These are phyloP conservation scores for Aurelia sp. DNA, from an alignment of 30 jellyfish, hydroid and myxozoan species.

Conservation along the genomic window DNA sequence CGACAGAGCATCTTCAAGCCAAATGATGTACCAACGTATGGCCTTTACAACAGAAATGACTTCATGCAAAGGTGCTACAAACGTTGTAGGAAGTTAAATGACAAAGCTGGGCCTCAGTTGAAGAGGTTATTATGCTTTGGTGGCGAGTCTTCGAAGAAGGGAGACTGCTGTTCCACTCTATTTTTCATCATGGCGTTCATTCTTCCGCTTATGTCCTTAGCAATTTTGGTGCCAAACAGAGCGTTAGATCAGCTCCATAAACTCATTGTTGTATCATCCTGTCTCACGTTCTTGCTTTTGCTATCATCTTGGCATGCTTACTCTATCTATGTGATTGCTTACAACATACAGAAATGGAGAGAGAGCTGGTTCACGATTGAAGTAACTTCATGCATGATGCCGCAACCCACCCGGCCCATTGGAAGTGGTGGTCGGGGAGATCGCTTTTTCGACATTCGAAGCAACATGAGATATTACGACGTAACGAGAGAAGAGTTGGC, in stretches of 20 bases:
- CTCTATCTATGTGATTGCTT: slow-evolving; percentile 40
- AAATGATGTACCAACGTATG: slow-evolving; percentile 94
- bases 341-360: slow-evolving; percentile 68
- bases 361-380: slow-evolving; percentile 79
- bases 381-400: slow-evolving; percentile 46
- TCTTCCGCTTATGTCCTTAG: slow-evolving; percentile 72
- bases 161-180: slow-evolving; percentile 82
- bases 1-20: slow-evolving; percentile 54
- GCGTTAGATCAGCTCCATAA: slow-evolving; percentile 2
- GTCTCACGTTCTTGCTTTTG: slow-evolving; percentile 38
- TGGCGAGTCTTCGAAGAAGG: slow-evolving; percentile 87
- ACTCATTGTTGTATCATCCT: slow-evolving; percentile 34
- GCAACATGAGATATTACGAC: slow-evolving; percentile 80
- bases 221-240: slow-evolving; percentile 62
- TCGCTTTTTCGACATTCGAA: slow-evolving; percentile 82
- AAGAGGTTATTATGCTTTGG: slow-evolving; percentile 82
- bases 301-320: slow-evolving; percentile 80
- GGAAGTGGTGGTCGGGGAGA: slow-evolving; percentile 68
- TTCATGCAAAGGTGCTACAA: slow-evolving; percentile 92
- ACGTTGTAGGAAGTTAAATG: slow-evolving; percentile 81
- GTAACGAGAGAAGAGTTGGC: slow-evolving; percentile 73
- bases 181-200: slow-evolving; percentile 70
- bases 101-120: slow-evolving; percentile 71
- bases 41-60: slow-evolving; percentile 92
- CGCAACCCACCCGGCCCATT: slow-evolving; percentile 47